Conservation (phyloP, 2,888 invertebrate species). For the Pseudococcus longispinus region DNA sequence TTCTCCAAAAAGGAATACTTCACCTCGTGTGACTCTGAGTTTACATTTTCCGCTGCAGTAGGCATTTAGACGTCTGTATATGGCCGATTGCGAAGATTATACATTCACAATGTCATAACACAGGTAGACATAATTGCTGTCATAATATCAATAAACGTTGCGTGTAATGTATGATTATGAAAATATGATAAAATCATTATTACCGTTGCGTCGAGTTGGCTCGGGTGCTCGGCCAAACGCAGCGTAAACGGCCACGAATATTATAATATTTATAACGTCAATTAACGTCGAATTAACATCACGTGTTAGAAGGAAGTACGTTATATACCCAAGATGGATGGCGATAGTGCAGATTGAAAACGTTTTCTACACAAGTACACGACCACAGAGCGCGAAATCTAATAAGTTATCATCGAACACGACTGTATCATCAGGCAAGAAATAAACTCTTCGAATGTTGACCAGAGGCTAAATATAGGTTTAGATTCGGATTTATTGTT, state of each 20-base stretch:
- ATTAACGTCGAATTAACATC: constrained; percentile 32
- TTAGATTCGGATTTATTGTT: constrained; percentile 22
- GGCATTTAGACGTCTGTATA: background rate
- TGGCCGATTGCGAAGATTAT: background rate
- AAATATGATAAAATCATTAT: constrained; percentile 19
- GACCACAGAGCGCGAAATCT: background rate
- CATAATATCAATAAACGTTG: constrained; percentile 29
- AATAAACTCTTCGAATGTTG: background rate
- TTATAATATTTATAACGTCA: constrained; percentile 35
- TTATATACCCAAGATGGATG: background rate
- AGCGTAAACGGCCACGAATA: background rate
- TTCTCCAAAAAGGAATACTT: background rate
- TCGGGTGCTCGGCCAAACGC: background rate
- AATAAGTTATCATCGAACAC: background rate
- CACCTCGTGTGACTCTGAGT: background rate
- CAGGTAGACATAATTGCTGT: constrained; percentile 15
- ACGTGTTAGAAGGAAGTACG: background rate
- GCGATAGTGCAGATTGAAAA: background rate
- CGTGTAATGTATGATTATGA: background rate
- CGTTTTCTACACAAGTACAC: background rate
- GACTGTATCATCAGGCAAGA: background rate
- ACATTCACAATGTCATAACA: constrained; percentile 13
- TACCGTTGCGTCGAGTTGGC: background rate
- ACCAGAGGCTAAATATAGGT: constrained; percentile 29
- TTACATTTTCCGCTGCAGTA: background rate